These are phyloP conservation scores for Bubalus kerabau DNA, from an alignment of 2,113 vertebrate species.

Conservation along the genomic window DNA sequence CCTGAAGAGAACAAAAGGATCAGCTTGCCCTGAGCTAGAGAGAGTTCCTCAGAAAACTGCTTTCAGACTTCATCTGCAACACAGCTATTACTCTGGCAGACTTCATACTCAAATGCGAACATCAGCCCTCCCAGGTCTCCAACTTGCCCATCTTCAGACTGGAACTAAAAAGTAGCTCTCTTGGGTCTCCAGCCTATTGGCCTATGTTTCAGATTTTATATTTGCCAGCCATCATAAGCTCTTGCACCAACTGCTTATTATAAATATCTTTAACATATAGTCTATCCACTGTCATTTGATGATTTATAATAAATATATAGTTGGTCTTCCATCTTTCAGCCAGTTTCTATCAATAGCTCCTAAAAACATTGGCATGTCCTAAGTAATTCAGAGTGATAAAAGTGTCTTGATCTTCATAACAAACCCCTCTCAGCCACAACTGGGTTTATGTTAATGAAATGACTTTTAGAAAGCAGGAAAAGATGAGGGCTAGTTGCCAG, in stretches of 20 bases:
- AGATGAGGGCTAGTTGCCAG: background rate
- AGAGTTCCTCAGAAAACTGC: background rate
- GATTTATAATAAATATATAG: background rate
- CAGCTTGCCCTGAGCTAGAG: fast-evolving
- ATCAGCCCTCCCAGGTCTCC: background rate
- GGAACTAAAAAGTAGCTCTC: background rate
- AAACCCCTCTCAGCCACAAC: background rate
- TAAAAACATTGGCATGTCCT: background rate
- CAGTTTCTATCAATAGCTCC: background rate
- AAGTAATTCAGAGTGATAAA: background rate
- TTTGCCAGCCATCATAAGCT: background rate
- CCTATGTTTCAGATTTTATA: background rate
- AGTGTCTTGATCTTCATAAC: background rate
- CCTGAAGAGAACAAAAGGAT: background rate
- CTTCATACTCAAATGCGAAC: background rate
- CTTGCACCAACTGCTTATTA: background rate
- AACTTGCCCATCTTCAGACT: background rate
- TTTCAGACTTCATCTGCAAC: background rate
- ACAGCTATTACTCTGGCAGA: background rate
- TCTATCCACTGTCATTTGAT: background rate
- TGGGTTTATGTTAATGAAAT: background rate
- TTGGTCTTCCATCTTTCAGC: background rate
- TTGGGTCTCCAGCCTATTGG: background rate
- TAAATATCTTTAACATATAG: background rate
- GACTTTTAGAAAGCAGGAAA: background rate